Conservation (phyloP, 2,797 vertebrate genomes). For the Gymnodraco acuticeps region DNA sequence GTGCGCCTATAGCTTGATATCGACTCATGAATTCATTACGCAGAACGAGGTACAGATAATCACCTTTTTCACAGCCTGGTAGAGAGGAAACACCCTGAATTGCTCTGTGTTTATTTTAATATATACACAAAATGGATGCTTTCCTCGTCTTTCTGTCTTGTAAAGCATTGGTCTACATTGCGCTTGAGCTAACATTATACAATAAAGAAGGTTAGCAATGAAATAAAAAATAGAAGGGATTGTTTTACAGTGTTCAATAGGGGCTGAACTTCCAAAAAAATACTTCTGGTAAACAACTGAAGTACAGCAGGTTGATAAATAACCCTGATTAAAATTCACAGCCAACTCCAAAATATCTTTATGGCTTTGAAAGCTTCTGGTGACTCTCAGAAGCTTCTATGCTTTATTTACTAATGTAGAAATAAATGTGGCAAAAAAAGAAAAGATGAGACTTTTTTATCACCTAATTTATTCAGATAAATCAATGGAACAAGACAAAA, state of each 20-base stretch:
- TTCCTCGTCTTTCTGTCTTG: slow-evolving; percentile 1
- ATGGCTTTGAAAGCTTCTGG: slow-evolving; percentile 39
- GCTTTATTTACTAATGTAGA: slow-evolving; percentile 35
- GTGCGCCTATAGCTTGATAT: slow-evolving; percentile 24
- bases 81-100: too few relatives aligned
- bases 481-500: background rate
- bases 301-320: slow-evolving; percentile 3
- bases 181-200: slow-evolving; percentile 6
- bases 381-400: slow-evolving; percentile 27
- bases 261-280: background rate
- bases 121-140: background rate
- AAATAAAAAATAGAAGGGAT: slow-evolving; percentile 12
- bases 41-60: slow-evolving; percentile 44
- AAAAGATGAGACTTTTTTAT: slow-evolving; percentile 23
- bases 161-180: slow-evolving; percentile 16
- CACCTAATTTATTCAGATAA: background rate
- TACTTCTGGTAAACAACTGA: too few relatives aligned
- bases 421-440: slow-evolving; percentile 15
- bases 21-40: slow-evolving; percentile 35
- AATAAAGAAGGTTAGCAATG: background rate
- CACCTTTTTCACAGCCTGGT: slow-evolving; percentile 30
- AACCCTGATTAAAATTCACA: slow-evolving; percentile 35
- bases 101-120: too few relatives aligned
- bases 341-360: slow-evolving; percentile 40
- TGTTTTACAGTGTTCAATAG: slow-evolving; percentile 31